Percentiles rank a stretch among this genome's conserved stretches.
Evolutionary conservation across 1,140 invertebrate genomes (phyloP).

Genomic region (Drosophila arizonae): DNA sequence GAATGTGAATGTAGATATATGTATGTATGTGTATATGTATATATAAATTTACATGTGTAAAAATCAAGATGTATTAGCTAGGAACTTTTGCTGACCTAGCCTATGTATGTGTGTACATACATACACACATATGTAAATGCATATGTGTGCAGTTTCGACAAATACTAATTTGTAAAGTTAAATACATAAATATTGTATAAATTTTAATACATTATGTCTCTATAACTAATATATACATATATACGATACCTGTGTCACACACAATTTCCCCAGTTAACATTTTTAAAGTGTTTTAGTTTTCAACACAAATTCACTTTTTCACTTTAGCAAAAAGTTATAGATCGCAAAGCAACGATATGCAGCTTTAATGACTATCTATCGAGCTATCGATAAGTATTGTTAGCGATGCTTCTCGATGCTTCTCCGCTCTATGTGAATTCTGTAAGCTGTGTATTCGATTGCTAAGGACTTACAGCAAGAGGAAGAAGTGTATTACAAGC

Average conservation of each 20-base stretch:
- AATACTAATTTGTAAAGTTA: no score
- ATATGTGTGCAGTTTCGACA: neutral
- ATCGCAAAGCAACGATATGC: neutral
- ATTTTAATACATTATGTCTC: no score
- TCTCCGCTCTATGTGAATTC: no score
- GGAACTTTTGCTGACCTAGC: no score
- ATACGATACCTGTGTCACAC: neutral
- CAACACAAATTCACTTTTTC: neutral
- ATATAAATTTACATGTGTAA: neutral
- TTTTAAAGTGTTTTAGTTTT: neutral
- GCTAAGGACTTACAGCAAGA: neutral
- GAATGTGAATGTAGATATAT: constrained; percentile 7
- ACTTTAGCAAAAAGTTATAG: neutral
- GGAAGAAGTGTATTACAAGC: neutral
- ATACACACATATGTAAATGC: neutral
- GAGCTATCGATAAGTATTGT: neutral
- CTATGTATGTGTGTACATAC: no score
- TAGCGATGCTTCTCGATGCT: no score
- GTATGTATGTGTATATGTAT: constrained; percentile 14
- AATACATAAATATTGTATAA: no score
- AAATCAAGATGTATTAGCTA: neutral
- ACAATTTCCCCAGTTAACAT: neutral
- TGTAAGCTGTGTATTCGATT: no score
- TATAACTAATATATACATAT: neutral
- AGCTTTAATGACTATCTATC: no score